phyloP scores from a whole-genome alignment of 2,113 vertebrate species.

The Microtus ochrogaster region DNA sequence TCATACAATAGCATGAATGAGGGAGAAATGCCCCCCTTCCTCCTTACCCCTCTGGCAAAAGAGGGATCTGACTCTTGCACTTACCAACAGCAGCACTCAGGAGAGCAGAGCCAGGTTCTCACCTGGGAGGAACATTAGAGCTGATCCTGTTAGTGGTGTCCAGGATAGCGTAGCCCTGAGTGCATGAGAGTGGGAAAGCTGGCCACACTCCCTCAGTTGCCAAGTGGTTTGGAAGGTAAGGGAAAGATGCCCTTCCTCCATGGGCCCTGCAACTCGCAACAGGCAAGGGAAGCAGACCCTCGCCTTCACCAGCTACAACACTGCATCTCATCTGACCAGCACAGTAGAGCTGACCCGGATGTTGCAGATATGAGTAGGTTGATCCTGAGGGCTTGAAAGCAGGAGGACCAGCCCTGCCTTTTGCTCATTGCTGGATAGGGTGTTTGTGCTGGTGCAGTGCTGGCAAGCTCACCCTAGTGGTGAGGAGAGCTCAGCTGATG shows the following conservation, averaged over 20 bases:
- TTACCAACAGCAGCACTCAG: too few relatives aligned
- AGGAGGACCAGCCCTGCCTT: neutral
- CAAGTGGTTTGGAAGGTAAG: neutral
- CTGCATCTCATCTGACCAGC: neutral
- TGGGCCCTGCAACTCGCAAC: neutral
- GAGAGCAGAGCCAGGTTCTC: too few relatives aligned
- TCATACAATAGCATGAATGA: too few relatives aligned
- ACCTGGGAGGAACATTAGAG: too few relatives aligned
- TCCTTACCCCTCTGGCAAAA: too few relatives aligned
- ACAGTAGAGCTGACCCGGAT: neutral
- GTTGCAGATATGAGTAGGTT: neutral
- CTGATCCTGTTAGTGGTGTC: too few relatives aligned
- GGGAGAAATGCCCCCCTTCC: too few relatives aligned
- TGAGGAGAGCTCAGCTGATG: neutral
- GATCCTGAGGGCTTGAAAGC: neutral
- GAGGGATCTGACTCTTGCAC: too few relatives aligned
- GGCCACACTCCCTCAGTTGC: too few relatives aligned
- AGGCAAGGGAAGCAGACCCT: neutral
- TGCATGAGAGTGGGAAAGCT: too few relatives aligned
- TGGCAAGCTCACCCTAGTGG: neutral
- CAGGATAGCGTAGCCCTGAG: too few relatives aligned
- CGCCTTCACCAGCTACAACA: neutral
- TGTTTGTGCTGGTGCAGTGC: neutral
- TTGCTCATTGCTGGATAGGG: neutral
- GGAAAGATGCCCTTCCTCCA: neutral